Base-by-base conservation (phyloP, 2,113 vertebrate genomes). In the Bubo bubo region DNA sequence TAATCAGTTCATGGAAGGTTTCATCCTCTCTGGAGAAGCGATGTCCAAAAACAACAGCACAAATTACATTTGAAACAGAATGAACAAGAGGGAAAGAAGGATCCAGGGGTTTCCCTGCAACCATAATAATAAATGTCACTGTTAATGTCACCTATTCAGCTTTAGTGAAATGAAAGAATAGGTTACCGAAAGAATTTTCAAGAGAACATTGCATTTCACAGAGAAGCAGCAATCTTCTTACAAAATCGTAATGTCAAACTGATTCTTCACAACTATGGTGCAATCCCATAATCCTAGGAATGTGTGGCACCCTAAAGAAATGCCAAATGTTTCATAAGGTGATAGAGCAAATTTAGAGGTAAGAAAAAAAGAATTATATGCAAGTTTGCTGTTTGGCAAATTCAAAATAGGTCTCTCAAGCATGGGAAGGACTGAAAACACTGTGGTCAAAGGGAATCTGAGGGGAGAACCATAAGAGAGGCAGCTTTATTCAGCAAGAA, bases 41-140 rank as follows among this genome's bases (percentile, higher is more conserved):
- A 43, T 75, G 87, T 58, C 98, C 96, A 49, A 93, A 98, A 45
- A 97, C 91, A 0, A 98, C 94, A 74, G 93, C 96, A 92, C 96
- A 95, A n/a, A 91, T 98, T 13, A 98, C 95, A 67, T 98, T 98
- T 75, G 96, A 93, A 11, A 91, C 81, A 1, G 95, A 76, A 83
- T 91, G 96, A 64, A 97, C 4, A 2, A 98, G 96, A 64, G 91
- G 35, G 8, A 80, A 87, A 41, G 88, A 95, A 67, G 97, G 97
- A 88, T 98, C 63, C 67, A 97, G 80, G 34, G 98, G 90, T 53
- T 94, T 95, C 12, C 94, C 97, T 98, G 93, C 50, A 94, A 93
- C 14, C 56, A 22, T 50, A 91, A 85, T 19, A 77, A 86, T 17
- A 83, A 75, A 90, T 35, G 11, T 72, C 24, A 80, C 22, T 62